Base-by-base conservation (phyloP, 2,797 vertebrate genomes). In the Thamnophis elegans region DNA sequence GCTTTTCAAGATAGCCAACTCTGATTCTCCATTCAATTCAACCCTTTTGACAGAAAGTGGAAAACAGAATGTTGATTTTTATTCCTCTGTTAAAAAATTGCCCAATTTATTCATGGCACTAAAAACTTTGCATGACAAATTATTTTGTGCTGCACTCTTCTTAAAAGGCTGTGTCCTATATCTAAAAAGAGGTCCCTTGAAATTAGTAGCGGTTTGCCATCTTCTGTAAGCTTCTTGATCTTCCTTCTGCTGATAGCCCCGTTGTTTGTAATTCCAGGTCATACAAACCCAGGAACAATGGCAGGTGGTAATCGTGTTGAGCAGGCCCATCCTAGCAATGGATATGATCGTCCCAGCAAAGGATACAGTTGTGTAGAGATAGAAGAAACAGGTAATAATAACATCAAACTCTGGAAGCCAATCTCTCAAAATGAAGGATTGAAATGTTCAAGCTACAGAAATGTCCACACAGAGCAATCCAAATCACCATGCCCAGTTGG, bases 241-340 rank as follows among this genome's bases (percentile, higher is more conserved):
- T 78, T 78, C 3, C 18, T 73, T 36, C 68, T 20, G 16, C 8
- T 73, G 68, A 73, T 32, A 36, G 16, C 68, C 16, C 16, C 16
- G 4, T 78, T 42, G 4, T 78, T 78, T 78, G 18, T 42, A 42
- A 78, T 78, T 78, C 65, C 65, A 68, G 65, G 6, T 68, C 5
- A 14, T 68, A 68, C 13, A 68, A 68, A 68, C 32, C 65, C n/a
- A 32, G 5, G n/a, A 32, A 68, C 65, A 32, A 68, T 68, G 65
- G 65, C n/a, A 14, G 3, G 2, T 1, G 0, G 25, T 60, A 28
- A 26, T 4, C 59, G 0, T 28, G 59, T 16, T 16, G 28, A 16
- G 28, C 62, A 68, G 62, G 5, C 12, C 62, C 62, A n/a, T 68
- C n/a, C 2, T 68, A 68, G 5, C n/a, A 68, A 68, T 2, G 26